Percentiles rank a stretch among this genome's conserved stretches.
Conservation (phyloP, 1,140 invertebrate genomes). For the Nephotettix cincticeps region DNA sequence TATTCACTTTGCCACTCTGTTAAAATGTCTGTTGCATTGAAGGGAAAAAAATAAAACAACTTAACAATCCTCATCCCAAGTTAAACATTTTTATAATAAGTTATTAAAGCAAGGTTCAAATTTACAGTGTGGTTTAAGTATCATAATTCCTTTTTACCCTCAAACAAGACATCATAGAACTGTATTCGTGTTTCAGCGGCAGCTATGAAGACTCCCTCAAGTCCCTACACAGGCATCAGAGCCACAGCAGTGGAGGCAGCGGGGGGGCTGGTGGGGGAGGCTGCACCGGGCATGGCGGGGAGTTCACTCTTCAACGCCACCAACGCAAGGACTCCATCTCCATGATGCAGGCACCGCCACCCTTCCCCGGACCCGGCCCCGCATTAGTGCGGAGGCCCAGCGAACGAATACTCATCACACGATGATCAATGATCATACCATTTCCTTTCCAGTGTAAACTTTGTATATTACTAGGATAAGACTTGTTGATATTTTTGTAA, state of each 20-base stretch:
- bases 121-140: too few relatives aligned
- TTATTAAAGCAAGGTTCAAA: too few relatives aligned
- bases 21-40: too few relatives aligned
- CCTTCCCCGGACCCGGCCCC: slow-evolving; percentile 28
- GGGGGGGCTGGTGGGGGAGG: slow-evolving; percentile 6
- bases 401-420: slow-evolving; percentile 26
- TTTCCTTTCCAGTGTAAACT: background rate
- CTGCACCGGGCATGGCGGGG: slow-evolving; percentile 16
- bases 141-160: too few relatives aligned
- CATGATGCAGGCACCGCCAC: slow-evolving; percentile 6
- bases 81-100: too few relatives aligned
- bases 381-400: slow-evolving; percentile 20
- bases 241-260: slow-evolving; percentile 33
- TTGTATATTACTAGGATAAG: background rate
- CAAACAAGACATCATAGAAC: too few relatives aligned
- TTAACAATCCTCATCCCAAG: too few relatives aligned
- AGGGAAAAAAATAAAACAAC: too few relatives aligned
- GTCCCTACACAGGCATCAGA: slow-evolving; percentile 43
- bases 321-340: slow-evolving; percentile 9
- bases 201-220: slow-evolving; percentile 66
- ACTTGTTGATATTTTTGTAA: slow-evolving; percentile 8
- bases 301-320: background rate
- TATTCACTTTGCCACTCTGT: too few relatives aligned
- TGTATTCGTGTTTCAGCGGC: slow-evolving; percentile 51
- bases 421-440: background rate